Evolutionary conservation across 2,113 vertebrate species (phyloP).

Genomic region (Atherinomorus stipes): DNA sequence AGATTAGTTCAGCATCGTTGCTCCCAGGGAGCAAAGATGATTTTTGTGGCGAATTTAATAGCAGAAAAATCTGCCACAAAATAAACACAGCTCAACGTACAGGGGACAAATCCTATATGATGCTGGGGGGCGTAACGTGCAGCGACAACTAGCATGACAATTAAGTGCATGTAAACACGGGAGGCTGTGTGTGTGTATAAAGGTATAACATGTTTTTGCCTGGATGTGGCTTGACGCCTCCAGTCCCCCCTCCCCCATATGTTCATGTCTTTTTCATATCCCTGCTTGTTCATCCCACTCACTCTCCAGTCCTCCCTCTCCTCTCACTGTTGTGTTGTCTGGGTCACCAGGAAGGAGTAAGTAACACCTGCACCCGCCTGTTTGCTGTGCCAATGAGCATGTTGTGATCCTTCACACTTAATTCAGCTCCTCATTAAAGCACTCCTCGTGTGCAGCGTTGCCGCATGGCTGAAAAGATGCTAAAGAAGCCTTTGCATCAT

Average conservation of each 20-base stretch:
- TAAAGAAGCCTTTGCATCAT: slow-evolving; percentile 30
- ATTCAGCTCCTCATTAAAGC: slow-evolving; percentile 60
- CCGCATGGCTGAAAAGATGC: slow-evolving; percentile 33
- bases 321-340: slow-evolving; percentile 84
- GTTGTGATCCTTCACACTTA: slow-evolving; percentile 77
- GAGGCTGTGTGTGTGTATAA: neutral
- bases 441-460: slow-evolving; percentile 54
- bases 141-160: neutral
- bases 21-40: slow-evolving; percentile 10
- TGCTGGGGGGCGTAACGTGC: neutral
- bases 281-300: slow-evolving; percentile 68
- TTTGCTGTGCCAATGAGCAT: slow-evolving; percentile 88
- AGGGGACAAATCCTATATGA: neutral
- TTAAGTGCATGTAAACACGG: slow-evolving; percentile 22
- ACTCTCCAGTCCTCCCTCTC: slow-evolving; percentile 77
- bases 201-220: neutral
- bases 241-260: neutral
- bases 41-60: slow-evolving; percentile 15
- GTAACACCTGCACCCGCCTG: slow-evolving; percentile 82
- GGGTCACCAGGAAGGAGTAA: slow-evolving; percentile 92
- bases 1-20: slow-evolving; percentile 59
- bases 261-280: slow-evolving; percentile 49
- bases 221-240: slow-evolving; percentile 39
- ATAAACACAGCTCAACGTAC: neutral
- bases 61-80: slow-evolving; percentile 3